These are phyloP conservation scores for Steatornis caripensis DNA, from an alignment of 2,113 vertebrate species.

Conservation along the genomic window DNA sequence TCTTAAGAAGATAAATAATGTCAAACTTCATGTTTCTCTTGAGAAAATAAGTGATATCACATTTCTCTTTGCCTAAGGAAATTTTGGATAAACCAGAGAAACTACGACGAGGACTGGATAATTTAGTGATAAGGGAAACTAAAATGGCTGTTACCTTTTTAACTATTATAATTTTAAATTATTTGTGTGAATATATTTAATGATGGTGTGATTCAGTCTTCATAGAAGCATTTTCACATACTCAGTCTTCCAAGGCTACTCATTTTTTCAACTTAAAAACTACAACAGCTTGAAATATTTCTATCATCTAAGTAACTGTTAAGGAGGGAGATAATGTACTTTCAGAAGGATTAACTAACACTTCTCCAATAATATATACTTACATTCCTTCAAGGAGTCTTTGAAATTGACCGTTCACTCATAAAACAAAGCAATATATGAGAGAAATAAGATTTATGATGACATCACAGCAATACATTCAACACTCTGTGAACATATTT, in stretches of 20 bases:
- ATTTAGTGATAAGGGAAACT: not conserved
- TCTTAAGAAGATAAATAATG: not conserved
- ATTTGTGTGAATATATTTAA: not conserved
- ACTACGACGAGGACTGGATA: not conserved
- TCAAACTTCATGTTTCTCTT: not conserved
- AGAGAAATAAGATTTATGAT: not conserved
- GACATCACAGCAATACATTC: not conserved
- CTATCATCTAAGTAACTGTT: not conserved
- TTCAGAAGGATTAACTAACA: constrained; percentile 35
- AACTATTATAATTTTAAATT: not conserved
- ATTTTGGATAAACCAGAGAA: not conserved
- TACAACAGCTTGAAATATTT: constrained; percentile 23
- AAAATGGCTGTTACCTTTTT: not conserved
- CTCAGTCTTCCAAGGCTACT: not conserved
- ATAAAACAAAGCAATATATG: constrained; percentile 39
- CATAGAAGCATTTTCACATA: not conserved
- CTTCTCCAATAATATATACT: constrained; percentile 20
- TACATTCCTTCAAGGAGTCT: not conserved
- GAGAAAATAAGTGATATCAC: not conserved
- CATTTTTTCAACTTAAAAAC: constrained; percentile 35
- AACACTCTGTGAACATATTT: not conserved
- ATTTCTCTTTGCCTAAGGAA: not conserved
- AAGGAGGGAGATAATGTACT: not conserved
- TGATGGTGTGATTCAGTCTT: not conserved
- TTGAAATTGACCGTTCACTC: constrained; percentile 12